A percentile compares a stretch with the other conserved stretches of the same genome.
phyloP scores from a whole-genome alignment of 2,888 invertebrate species.

The Xestoiulus laeticollis region DNA sequence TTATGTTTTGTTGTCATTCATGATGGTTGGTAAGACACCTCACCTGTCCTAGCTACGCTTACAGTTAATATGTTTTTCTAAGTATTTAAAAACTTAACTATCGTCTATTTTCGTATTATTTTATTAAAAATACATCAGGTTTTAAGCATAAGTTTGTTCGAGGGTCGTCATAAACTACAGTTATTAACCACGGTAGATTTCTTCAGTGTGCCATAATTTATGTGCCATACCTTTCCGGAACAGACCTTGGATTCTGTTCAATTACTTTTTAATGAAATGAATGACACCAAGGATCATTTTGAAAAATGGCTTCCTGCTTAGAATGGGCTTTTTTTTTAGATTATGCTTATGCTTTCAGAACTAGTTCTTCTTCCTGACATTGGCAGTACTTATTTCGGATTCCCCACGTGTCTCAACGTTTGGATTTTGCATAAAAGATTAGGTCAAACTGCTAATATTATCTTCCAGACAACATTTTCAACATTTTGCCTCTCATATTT shows the following conservation, averaged over 20 bases:
- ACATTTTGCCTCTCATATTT: conserved; percentile 23
- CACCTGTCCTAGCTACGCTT: no score
- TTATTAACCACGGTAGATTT: neutral
- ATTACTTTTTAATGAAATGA: neutral
- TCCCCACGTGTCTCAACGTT: no score
- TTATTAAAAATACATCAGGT: neutral
- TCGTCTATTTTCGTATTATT: neutral
- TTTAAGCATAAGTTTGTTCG: neutral
- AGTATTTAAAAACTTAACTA: neutral
- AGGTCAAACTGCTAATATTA: conserved; percentile 23
- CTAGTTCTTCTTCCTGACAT: neutral
- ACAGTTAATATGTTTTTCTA: no score
- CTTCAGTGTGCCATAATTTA: neutral
- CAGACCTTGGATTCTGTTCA: neutral
- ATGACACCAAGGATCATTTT: conserved; percentile 9
- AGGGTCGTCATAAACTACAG: neutral
- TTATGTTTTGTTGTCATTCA: no score
- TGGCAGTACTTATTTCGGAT: neutral
- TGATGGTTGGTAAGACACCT: no score
- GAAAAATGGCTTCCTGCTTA: conserved; percentile 23
- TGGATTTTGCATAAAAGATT: neutral
- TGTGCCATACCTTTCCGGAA: conserved; percentile 37
- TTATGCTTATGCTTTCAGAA: neutral
- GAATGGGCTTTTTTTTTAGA: neutral
- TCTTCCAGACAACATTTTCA: conserved; percentile 5